Base-by-base conservation (phyloP, 2,888 invertebrate genomes). In the Chironomus tentans region DNA sequence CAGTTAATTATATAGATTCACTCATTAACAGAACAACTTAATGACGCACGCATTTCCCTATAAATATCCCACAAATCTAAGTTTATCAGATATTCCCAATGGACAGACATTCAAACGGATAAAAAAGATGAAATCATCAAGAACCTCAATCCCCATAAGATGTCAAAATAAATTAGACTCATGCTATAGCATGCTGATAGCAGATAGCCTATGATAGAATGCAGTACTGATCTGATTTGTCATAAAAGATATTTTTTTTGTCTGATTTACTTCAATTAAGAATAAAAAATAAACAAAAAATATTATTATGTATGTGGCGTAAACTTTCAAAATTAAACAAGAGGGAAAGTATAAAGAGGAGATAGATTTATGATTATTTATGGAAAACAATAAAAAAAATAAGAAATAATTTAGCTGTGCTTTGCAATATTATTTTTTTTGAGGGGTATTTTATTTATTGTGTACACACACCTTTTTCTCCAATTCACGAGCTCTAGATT, bases 401-500 rank as follows among this genome's bases (percentile, higher is more conserved):
- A 56, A n/a, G 3, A 15, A 18, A 56, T 18, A 15, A 50, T 56
- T 56, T 18, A 18, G n/a, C 18, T 56, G 56, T 56, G 56, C 15
- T 56, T 15, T 56, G 56, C 38, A 38, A 38, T 38, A 38, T 38
- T 28, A 5, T 28, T 28, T 38, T 38, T 38, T 28, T 28, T 24
- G 22, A 3, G 28, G 28, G 28, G 3, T 28, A 28, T 28, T 28
- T 22, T 12, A 65, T 65, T 24, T 22, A 24, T 65, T 65, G 18
- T 22, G 21, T 22, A 24, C 21, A 78, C 78, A 69, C 80, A 93
- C 94, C 87, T 96, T 96, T 84, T 95, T 95, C 84, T 96, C 95
- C 79, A 96, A 86, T 84, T 96, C 96, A 79, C 95, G 88, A 74
- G 93, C 93, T 80, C 93, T 88, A 70, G 93, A 93, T 84, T 94